Evolutionary conservation across 2,113 vertebrate genomes (phyloP).

Genomic region (Raja brachyura): DNA sequence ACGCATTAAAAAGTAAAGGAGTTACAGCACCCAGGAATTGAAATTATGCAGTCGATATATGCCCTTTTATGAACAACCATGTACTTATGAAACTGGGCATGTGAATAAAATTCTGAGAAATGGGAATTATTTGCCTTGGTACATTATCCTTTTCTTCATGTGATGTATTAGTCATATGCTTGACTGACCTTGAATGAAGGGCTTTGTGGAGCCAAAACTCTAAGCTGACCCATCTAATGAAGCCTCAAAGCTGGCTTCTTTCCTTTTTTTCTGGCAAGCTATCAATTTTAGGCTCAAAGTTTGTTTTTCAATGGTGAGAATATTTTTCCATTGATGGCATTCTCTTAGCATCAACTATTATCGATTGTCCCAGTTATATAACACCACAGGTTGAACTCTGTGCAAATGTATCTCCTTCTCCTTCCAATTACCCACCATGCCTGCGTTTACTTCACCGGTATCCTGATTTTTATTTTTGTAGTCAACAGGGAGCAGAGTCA

Average conservation of each 20-base stretch:
- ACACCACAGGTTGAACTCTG: not conserved
- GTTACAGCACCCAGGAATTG: not conserved
- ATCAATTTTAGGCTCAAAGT: not conserved
- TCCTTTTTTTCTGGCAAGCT: constrained; percentile 19
- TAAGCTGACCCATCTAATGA: constrained; percentile 16
- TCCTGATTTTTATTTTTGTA: not conserved
- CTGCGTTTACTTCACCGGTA: not conserved
- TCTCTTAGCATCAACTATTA: not conserved
- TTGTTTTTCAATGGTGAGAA: not conserved
- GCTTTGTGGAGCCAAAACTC: not conserved
- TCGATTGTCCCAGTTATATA: not conserved
- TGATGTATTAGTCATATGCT: constrained; percentile 36
- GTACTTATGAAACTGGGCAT: constrained; percentile 15
- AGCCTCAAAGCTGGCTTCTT: constrained; percentile 13
- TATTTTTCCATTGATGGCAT: constrained; percentile 17
- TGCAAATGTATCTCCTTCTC: not conserved
- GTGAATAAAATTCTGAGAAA: constrained; percentile 33
- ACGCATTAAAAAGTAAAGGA: constrained; percentile 2
- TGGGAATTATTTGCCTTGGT: not conserved
- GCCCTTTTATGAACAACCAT: not conserved
- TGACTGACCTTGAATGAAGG: constrained; percentile 19
- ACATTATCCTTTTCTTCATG: constrained; percentile 28
- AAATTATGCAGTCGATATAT: not conserved
- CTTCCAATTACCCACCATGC: not conserved
- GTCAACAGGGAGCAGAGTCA: not conserved